Percentiles rank a stretch among this genome's conserved stretches.
These are phyloP conservation scores for Heliconius hewitsoni DNA, from an alignment of 1,140 invertebrate genomes.

Conservation along the genomic window DNA sequence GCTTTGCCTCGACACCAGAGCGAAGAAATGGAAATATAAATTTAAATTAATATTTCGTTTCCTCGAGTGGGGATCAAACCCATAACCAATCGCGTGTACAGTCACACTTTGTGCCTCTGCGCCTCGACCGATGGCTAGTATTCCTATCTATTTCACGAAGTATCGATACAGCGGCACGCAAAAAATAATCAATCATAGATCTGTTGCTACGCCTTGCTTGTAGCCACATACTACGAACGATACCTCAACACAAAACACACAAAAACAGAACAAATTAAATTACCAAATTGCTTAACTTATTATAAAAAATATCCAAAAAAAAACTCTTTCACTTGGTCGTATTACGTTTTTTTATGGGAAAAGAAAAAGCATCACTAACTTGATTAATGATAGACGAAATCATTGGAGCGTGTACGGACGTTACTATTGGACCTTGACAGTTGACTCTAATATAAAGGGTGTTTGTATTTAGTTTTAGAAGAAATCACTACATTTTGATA, in stretches of 20 bases:
- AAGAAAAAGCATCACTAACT: slow-evolving; percentile 30
- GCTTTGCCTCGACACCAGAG: too few species aligned
- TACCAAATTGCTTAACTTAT: neutral
- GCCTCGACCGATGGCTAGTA: too few species aligned
- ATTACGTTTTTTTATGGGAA: slow-evolving; percentile 12
- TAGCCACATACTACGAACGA: neutral
- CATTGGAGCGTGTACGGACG: slow-evolving; percentile 24
- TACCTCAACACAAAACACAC: neutral
- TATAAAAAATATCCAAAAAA: slow-evolving; percentile 10
- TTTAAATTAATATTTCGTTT: too few species aligned
- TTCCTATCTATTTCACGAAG: too few species aligned
- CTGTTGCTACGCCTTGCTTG: neutral
- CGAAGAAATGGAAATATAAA: too few species aligned
- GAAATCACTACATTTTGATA: neutral
- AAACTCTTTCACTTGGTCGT: slow-evolving; percentile 1
- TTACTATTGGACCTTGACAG: slow-evolving; percentile 16
- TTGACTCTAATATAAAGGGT: slow-evolving; percentile 14
- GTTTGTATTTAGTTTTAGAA: neutral
- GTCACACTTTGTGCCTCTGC: too few species aligned
- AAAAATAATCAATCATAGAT: neutral
- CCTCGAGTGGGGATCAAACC: too few species aligned
- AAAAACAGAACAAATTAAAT: neutral
- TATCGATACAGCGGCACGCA: too few species aligned
- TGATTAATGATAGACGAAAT: slow-evolving; percentile 21
- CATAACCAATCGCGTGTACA: too few species aligned